A percentile compares a stretch with the other conserved stretches of the same genome.
phyloP scores from a whole-genome alignment of 2,888 invertebrate genomes.

The Tenthredo scrophulariae region DNA sequence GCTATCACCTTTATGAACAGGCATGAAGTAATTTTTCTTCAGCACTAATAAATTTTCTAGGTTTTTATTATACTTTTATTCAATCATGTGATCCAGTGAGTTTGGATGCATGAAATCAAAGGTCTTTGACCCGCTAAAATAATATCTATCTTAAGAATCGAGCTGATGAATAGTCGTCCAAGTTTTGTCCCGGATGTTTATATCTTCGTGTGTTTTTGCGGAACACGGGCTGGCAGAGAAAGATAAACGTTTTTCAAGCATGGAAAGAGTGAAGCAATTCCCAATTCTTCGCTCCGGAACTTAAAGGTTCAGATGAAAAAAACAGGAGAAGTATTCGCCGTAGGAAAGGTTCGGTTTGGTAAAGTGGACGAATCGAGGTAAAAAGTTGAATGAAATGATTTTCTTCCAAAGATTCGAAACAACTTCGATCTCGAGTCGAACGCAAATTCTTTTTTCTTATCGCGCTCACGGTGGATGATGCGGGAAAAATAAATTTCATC shows the following conservation, averaged over 20 bases:
- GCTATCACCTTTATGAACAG: neutral
- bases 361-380: slow-evolving; percentile 19
- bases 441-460: slow-evolving; percentile 3
- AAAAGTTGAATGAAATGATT: slow-evolving; percentile 23
- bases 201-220: slow-evolving; percentile 39
- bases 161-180: slow-evolving; percentile 23
- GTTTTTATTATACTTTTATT: neutral
- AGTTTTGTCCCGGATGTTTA: slow-evolving; percentile 43
- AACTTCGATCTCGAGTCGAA: neutral
- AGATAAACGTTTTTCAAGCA: slow-evolving; percentile 43
- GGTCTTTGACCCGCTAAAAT: neutral
- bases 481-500: slow-evolving; percentile 2
- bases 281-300: slow-evolving; percentile 31
- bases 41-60: neutral
- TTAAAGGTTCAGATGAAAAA: slow-evolving; percentile 20
- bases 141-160: neutral
- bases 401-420: slow-evolving; percentile 6
- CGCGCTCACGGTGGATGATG: neutral
- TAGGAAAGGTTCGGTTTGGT: neutral
- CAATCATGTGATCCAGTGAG: neutral
- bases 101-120: neutral
- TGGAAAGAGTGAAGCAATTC: slow-evolving; percentile 37
- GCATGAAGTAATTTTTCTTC: neutral
- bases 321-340: slow-evolving; percentile 5
- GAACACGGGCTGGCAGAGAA: neutral